A percentile compares a stretch with the other conserved stretches of the same genome.
Conservation (phyloP, 2,797 vertebrate genomes). For the Leptoclinus maculatus region DNA sequence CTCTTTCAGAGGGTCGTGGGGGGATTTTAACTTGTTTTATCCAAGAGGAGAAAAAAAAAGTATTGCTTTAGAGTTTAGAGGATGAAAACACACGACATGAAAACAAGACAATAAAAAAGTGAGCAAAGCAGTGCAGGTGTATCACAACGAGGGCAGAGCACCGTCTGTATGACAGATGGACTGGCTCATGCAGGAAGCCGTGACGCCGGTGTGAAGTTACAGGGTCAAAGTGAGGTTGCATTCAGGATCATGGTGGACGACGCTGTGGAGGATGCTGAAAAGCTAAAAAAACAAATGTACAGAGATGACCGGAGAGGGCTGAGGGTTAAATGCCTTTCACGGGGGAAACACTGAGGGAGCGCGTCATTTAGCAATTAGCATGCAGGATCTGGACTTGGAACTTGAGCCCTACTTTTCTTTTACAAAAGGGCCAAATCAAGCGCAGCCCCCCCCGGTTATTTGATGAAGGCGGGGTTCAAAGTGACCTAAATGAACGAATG, state of each 20-base stretch:
- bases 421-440: conserved; percentile 45
- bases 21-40: conserved; percentile 56
- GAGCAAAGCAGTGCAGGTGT: conserved; percentile 41
- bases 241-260: conserved; percentile 28
- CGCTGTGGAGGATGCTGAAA: conserved; percentile 21
- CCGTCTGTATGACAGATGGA: conserved; percentile 17
- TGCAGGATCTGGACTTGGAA: conserved; percentile 33
- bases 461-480: conserved; percentile 35
- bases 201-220: conserved; percentile 24
- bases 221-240: conserved; percentile 34
- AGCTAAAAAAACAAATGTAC: neutral
- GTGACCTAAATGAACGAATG: conserved; percentile 37
- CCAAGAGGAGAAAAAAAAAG: conserved; percentile 32
- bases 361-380: conserved; percentile 49
- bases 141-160: conserved; percentile 21
- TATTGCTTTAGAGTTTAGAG: conserved; percentile 21
- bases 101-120: conserved; percentile 18
- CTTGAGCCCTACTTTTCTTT: conserved; percentile 3
- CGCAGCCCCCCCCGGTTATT: conserved; percentile 9
- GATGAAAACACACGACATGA: conserved; percentile 43
- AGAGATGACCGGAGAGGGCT: neutral
- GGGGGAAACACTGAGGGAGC: neutral
- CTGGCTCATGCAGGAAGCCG: conserved; percentile 67
- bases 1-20: conserved; percentile 37
- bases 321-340: conserved; percentile 19